Evolutionary conservation across 2,113 vertebrate species (phyloP).

Genomic region (Odobenus rosmarus): DNA sequence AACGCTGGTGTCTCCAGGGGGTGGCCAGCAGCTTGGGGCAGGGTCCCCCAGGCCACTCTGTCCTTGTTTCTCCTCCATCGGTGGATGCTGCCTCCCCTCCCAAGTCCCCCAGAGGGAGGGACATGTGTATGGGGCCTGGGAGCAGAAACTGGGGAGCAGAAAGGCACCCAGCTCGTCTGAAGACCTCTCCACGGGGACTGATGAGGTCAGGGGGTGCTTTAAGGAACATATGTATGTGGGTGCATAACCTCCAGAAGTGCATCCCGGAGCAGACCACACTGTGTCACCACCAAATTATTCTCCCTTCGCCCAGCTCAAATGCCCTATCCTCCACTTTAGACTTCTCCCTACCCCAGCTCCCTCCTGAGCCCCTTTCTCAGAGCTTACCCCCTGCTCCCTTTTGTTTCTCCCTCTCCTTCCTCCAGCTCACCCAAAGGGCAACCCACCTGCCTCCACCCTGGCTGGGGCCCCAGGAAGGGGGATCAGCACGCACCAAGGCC

Average conservation of each 20-base stretch:
- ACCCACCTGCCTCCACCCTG: background rate
- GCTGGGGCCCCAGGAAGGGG: background rate
- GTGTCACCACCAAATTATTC: background rate
- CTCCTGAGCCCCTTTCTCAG: background rate
- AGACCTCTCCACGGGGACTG: background rate
- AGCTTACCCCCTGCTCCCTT: no score
- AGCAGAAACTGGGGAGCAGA: background rate
- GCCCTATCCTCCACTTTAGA: no score
- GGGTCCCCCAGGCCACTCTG: background rate
- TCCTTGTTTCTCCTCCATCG: background rate
- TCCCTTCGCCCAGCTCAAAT: background rate
- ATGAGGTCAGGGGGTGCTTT: background rate
- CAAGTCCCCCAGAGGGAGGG: background rate
- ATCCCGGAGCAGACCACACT: background rate
- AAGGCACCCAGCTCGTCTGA: background rate
- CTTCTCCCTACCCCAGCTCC: background rate
- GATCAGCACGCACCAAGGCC: background rate
- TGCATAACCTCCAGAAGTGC: background rate
- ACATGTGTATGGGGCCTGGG: background rate
- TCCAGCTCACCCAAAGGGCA: background rate
- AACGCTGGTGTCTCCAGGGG: background rate
- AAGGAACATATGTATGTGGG: rapidly evolving
- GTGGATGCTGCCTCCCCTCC: background rate
- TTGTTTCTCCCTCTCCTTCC: background rate
- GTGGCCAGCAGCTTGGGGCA: background rate